A percentile compares a stretch with the other conserved stretches of the same genome.
Evolutionary conservation across 2,797 vertebrate species (phyloP).

Genomic region (Anguilla pacifica): DNA sequence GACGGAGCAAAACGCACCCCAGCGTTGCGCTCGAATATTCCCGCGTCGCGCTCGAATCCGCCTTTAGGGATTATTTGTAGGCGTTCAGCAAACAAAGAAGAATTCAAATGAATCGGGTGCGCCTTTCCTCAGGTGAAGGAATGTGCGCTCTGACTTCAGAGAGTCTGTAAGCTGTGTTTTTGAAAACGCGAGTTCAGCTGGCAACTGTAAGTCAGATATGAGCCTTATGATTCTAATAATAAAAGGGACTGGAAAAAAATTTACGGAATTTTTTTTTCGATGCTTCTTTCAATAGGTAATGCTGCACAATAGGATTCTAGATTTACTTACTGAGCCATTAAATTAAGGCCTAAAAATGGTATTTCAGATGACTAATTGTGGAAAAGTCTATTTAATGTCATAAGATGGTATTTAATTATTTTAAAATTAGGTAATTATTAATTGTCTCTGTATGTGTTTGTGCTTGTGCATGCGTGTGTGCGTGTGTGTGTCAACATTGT

Average conservation of each 20-base stretch:
- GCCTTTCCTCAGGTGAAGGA: conserved; percentile 17
- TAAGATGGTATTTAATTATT: no score
- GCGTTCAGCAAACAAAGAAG: conserved; percentile 50
- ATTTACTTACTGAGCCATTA: not conserved
- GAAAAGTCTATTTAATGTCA: no score
- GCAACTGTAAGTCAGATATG: conserved; percentile 55
- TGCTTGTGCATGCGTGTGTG: not conserved
- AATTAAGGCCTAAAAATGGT: not conserved
- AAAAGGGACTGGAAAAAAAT: not conserved
- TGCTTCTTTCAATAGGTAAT: not conserved
- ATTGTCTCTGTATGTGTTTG: not conserved
- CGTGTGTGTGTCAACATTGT: not conserved
- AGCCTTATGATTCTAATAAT: conserved; percentile 27
- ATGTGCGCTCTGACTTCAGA: conserved; percentile 58
- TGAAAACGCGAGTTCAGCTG: conserved; percentile 37
- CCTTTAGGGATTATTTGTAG: conserved; percentile 60
- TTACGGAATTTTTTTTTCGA: not conserved
- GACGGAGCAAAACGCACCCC: conserved; percentile 55
- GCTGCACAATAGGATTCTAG: not conserved
- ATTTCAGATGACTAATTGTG: no score
- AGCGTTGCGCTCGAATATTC: conserved; percentile 54
- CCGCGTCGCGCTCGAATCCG: conserved; percentile 55
- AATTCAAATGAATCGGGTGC: conserved; percentile 25
- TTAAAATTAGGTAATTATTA: no score
- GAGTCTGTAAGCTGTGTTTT: conserved; percentile 67